phyloP scores from a whole-genome alignment of 1,140 invertebrate species.

The Drosophila tropicalis region DNA sequence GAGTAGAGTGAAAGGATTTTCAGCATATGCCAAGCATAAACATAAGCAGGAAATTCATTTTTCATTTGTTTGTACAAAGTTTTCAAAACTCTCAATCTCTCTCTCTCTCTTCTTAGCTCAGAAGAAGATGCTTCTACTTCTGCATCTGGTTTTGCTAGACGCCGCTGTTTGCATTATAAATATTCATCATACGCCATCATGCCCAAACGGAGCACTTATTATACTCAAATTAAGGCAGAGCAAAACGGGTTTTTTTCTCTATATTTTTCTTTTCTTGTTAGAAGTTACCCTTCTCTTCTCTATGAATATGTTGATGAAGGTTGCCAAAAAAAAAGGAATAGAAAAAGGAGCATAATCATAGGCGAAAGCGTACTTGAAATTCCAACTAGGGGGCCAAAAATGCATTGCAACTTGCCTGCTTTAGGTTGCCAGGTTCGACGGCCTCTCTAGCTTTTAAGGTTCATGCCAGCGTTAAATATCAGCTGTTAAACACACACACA shows the following conservation, averaged over 20 bases:
- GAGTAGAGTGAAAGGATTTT: conserved; percentile 49
- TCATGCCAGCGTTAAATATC: conserved; percentile 64
- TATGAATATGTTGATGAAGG: conserved; percentile 31
- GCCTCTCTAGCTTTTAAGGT: conserved; percentile 48
- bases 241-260: conserved; percentile 37
- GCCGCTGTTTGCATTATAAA: conserved; percentile 62
- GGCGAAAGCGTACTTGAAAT: conserved; percentile 73
- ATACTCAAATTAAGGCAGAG: conserved; percentile 75
- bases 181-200: conserved; percentile 72
- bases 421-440: conserved; percentile 55
- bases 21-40: conserved; percentile 78
- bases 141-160: conserved; percentile 11
- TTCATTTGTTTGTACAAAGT: conserved; percentile 78
- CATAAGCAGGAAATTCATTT: conserved; percentile 81
- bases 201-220: conserved; percentile 69
- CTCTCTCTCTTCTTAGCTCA: conserved; percentile 6
- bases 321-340: conserved; percentile 30
- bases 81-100: conserved; percentile 15
- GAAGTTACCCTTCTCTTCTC: conserved; percentile 3
- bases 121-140: conserved; percentile 46
- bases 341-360: conserved; percentile 12
- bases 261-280: conserved; percentile 16
- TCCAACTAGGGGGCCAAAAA: conserved; percentile 67
- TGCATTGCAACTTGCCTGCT: conserved; percentile 62
- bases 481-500: conserved; percentile 63